phyloP scores from a whole-genome alignment of 2,113 vertebrate genomes.

The Rhodinocichla rosea region DNA sequence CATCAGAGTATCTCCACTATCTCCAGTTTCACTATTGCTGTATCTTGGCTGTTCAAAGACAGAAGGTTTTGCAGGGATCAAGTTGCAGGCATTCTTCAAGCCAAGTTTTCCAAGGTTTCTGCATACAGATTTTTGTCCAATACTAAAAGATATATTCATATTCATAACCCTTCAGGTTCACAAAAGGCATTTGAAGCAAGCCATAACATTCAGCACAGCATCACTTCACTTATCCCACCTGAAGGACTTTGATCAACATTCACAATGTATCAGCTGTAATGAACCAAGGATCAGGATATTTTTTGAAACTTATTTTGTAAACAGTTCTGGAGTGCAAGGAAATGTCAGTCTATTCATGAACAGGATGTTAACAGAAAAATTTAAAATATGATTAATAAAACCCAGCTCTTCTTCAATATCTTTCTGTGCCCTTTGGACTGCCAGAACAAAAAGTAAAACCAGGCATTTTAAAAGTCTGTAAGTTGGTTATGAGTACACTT shows the following conservation, averaged over 20 bases:
- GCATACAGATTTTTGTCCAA: not conserved
- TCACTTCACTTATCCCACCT: not conserved
- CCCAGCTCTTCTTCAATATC: not conserved
- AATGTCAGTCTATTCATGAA: not conserved
- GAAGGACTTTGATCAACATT: not conserved
- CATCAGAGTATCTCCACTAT: not conserved
- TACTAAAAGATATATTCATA: not conserved
- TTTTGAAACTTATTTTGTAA: not conserved
- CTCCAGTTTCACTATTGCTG: not conserved
- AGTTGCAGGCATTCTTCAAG: not conserved
- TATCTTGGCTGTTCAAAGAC: not conserved
- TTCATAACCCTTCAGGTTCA: not conserved
- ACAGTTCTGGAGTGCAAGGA: not conserved
- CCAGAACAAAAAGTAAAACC: not conserved
- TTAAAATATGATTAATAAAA: not conserved
- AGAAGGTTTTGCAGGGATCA: not conserved
- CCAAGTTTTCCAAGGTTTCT: not conserved
- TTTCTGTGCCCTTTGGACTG: not conserved
- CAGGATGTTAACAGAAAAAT: not conserved
- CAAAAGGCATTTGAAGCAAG: not conserved
- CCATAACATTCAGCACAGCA: not conserved
- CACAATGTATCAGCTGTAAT: not conserved
- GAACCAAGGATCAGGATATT: not conserved
- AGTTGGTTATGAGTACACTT: slow-evolving; percentile 17
- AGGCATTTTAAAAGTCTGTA: not conserved